phyloP scores from a whole-genome alignment of 1,140 invertebrate genomes.

The Periplaneta americana region DNA sequence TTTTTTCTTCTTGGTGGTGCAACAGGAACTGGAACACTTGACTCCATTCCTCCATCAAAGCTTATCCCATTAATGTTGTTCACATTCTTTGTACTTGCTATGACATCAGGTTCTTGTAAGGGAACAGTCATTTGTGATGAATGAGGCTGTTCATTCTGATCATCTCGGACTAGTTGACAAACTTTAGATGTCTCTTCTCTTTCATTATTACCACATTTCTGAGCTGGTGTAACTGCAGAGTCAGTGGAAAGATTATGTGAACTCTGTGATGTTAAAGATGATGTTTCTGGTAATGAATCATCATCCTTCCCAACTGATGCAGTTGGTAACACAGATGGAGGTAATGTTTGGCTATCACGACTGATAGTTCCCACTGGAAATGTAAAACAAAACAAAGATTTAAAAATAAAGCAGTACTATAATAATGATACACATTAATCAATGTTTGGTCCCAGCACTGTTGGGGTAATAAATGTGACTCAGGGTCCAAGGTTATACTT shows the following conservation, averaged over 20 bases:
- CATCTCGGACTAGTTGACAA: background rate
- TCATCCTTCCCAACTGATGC: constrained; percentile 4
- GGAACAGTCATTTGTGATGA: constrained; percentile 23
- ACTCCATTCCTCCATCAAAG: background rate
- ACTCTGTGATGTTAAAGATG: constrained; percentile 9
- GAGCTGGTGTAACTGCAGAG: background rate
- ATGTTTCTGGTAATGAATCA: constrained; percentile 13
- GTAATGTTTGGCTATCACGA: background rate
- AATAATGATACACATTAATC: too few relatives aligned
- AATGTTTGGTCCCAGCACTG: too few relatives aligned
- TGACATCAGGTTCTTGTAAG: constrained; percentile 84
- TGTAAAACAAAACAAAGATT: background rate
- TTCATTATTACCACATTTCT: background rate
- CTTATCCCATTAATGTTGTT: background rate
- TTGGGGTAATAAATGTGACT: too few relatives aligned
- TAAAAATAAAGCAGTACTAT: too few relatives aligned
- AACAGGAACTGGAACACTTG: constrained; percentile 45
- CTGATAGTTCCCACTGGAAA: constrained; percentile 7
- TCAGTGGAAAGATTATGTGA: background rate
- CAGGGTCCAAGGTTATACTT: too few relatives aligned
- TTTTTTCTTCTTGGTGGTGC: constrained; percentile 80
- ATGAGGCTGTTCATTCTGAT: background rate
- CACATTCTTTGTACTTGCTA: constrained; percentile 81
- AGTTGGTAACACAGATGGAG: background rate
- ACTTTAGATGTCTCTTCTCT: background rate